These are phyloP conservation scores for Chironomus striatipennis DNA, from an alignment of 1,140 invertebrate genomes.

Conservation along the genomic window DNA sequence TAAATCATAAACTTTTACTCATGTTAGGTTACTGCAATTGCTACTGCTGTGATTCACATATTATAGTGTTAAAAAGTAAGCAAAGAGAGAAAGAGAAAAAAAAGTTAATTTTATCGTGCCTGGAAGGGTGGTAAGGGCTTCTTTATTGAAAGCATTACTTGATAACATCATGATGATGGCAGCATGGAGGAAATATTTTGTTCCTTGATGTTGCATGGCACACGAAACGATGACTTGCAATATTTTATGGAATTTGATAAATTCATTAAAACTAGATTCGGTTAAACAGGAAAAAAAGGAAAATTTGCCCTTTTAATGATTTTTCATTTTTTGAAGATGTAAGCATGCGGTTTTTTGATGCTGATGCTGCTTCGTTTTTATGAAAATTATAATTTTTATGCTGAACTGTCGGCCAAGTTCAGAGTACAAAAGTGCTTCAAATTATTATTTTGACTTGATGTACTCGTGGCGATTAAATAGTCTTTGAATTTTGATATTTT, in stretches of 20 bases:
- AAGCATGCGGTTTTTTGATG: not conserved
- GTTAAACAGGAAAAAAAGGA: too few species aligned
- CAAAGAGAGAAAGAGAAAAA: not conserved
- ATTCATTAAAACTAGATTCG: not conserved
- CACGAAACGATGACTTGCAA: not conserved
- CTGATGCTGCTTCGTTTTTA: not conserved
- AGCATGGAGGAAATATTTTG: too few species aligned
- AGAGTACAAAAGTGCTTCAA: too few species aligned
- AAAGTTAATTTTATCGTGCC: constrained; percentile 6
- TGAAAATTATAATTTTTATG: too few species aligned
- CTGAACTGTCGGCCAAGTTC: too few species aligned
- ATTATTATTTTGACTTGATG: too few species aligned
- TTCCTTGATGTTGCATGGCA: not conserved
- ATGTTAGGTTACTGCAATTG: not conserved
- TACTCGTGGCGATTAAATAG: too few species aligned
- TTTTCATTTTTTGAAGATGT: not conserved
- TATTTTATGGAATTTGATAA: constrained; percentile 20
- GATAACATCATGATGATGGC: not conserved
- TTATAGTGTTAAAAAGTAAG: too few species aligned
- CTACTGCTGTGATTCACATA: constrained; percentile 5
- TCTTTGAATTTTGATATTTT: too few species aligned
- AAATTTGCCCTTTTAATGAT: not conserved
- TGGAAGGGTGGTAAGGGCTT: not conserved
- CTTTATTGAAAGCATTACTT: not conserved
- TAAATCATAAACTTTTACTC: too few species aligned